Base-by-base conservation (phyloP, 2,797 vertebrate genomes). In the Pangasius mekongensis region DNA sequence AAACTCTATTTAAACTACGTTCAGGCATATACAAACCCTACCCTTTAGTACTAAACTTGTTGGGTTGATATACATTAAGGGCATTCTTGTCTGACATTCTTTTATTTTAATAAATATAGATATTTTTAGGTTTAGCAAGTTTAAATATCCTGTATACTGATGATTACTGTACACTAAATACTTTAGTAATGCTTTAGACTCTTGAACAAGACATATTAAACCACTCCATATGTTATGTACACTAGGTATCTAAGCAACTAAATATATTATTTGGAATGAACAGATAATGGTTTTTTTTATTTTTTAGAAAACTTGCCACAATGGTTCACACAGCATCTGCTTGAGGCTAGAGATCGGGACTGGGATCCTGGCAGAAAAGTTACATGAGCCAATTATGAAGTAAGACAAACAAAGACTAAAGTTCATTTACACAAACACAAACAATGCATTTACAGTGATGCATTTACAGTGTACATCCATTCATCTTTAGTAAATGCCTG, bases 1-100 rank as follows among this genome's bases (percentile, higher is more conserved):
- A 84, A 87, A 89, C 58, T 62, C 85, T 86, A 76, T 88, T 90
- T 90, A 87, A 86, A 69, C 77, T 86, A 84, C 67, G 67, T 87
- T 52, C 77, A 60, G 39, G 7, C 83, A 82, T 39, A 84, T 52
- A 83, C 52, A 89, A 87, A 86, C 74, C 30, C 73, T 64, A 36
- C 71, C 49, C 74, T 91, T 90, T 83, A 71, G 71, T 62, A 43
- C 22, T 82, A 90, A 87, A 73, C 80, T n/a, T 83, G 4, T 27
- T 27, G 33, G 52, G 8, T 22, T 58, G 30, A 56, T 80, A 22
- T 77, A 77, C 6, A 7, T 77, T 24, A 47, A n/a, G 2, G 3
- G 1, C 18, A 71, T 39, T 76, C 2, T 76, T 49, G 52, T 52
- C 73, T n/a, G 43, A 52, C 5, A 52, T 14, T n/a, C 24, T 49